A percentile compares a stretch with the other conserved stretches of the same genome.
Conservation (phyloP, 2,888 invertebrate genomes). For the Rhamphomyia laevipes region DNA sequence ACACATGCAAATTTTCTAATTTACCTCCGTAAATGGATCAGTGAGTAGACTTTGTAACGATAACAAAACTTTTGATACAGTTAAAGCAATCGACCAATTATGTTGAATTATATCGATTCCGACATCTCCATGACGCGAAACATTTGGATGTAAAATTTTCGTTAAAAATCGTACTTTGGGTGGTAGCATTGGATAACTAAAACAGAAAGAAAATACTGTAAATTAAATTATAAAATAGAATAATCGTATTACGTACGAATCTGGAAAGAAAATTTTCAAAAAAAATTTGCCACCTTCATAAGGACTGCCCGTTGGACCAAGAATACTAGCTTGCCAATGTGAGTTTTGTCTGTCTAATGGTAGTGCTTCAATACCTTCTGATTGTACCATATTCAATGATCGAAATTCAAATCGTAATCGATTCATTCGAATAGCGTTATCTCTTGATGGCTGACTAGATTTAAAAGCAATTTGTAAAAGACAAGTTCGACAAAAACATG, state of each 20-base stretch:
- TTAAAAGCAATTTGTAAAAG: slow-evolving; percentile 73
- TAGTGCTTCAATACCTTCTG: slow-evolving; percentile 37
- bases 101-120: slow-evolving; percentile 91
- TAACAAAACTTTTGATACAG: slow-evolving; percentile 77
- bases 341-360: slow-evolving; percentile 36
- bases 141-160: slow-evolving; percentile 88
- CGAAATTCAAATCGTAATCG: slow-evolving; percentile 63
- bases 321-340: slow-evolving; percentile 90
- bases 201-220: slow-evolving; percentile 11
- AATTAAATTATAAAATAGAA: slow-evolving; percentile 4
- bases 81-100: slow-evolving; percentile 92
- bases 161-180: slow-evolving; percentile 87
- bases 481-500: slow-evolving; percentile 78
- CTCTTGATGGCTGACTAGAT: slow-evolving; percentile 51
- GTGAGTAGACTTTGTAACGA: slow-evolving; percentile 80
- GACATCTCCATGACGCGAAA: slow-evolving; percentile 89
- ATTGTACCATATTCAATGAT: slow-evolving; percentile 32
- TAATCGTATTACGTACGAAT: slow-evolving; percentile 42
- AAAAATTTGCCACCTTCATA: slow-evolving; percentile 91
- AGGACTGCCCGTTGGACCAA: slow-evolving; percentile 83
- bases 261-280: slow-evolving; percentile 79
- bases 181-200: slow-evolving; percentile 83
- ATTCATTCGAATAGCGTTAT: slow-evolving; percentile 73
- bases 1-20: background rate
- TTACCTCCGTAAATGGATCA: slow-evolving; percentile 75